Evolutionary conservation across 2,797 vertebrate species (phyloP).

Genomic region (Emydoidea blandingii): DNA sequence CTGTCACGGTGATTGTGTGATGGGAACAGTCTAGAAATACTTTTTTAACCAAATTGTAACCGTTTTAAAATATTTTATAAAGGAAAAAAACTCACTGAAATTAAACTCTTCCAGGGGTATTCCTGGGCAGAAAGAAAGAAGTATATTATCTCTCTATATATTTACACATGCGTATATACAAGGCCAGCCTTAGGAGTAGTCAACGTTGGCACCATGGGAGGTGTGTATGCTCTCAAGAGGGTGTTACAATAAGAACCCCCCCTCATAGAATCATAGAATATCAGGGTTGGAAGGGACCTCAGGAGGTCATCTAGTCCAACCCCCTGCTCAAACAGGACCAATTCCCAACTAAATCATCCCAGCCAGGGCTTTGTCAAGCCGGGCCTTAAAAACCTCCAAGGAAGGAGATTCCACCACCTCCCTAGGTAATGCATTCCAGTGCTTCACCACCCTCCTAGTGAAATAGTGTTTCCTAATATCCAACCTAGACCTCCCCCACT

Average conservation of each 20-base stretch:
- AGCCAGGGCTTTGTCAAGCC: no score
- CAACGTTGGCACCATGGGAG: accelerated
- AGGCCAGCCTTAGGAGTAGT: not conserved
- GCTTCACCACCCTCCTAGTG: no score
- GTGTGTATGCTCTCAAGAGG: not conserved
- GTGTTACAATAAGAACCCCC: not conserved
- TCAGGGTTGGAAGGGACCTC: no score
- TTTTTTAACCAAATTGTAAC: not conserved
- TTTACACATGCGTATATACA: not conserved
- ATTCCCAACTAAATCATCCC: no score
- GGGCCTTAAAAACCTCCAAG: no score
- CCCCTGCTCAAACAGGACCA: no score
- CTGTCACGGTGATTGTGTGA: not conserved
- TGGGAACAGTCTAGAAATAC: not conserved
- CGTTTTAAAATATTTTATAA: accelerated
- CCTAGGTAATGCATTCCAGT: no score
- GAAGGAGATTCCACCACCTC: no score
- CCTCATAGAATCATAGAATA: no score
- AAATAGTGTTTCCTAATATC: no score
- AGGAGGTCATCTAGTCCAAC: no score
- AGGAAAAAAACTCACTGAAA: not conserved
- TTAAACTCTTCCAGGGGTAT: not conserved
- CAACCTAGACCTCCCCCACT: no score
- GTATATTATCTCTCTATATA: not conserved
- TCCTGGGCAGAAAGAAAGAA: not conserved